Base-by-base conservation (phyloP, 92 coral and sea anemone species). In the Hydrozoanthus gracilis region DNA sequence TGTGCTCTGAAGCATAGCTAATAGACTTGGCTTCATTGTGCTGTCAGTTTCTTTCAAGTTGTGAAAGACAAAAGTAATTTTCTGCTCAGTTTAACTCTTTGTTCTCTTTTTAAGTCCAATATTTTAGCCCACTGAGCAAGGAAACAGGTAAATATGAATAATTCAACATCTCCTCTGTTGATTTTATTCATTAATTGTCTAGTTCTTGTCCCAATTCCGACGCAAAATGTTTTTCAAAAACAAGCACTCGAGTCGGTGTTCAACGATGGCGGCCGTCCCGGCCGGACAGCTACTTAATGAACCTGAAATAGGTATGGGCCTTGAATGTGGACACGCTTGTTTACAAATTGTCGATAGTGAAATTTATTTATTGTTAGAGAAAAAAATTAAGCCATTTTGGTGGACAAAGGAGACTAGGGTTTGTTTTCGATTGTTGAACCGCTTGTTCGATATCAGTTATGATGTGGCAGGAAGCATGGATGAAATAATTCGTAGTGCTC, bases 361-460 rank as follows among this genome's bases (percentile, higher is more conserved):
- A 46, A 44, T 78, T 78, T 60, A 60, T 78, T 78, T 60, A 78
- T 78, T 78, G 83, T 45, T 78, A 78, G 83, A 60, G 15, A 15
- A 55, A 49, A 56, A 78, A 78, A 78, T 44, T 58, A 78, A 78
- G 14, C 54, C 54, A 10, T 78, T 8, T 12, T 78, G 71, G 83
- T 78, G 83, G 83, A 78, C 45, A 78, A 78, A 78, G 45, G 83
- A 60, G 71, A 78, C 69, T 78, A 44, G 48, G 8, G 83, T 60
- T 78, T 78, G 71, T 78, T 78, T 78, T 44, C 14, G 44, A 78
- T 78, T 77, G 4, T 77, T 78, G 71, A 58, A 78, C 60, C 39
- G 54, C 52, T 78, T 78, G 83, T 55, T 77, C 35, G 82, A 77
- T 50, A 17, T 8, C 27, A 77, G 68, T 55, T 54, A 77, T 52